Evolutionary conservation across 2,888 invertebrate genomes (phyloP), one percentile per base, ranked within the genome.

Genomic region (Drosophila subsilvestris): DNA sequence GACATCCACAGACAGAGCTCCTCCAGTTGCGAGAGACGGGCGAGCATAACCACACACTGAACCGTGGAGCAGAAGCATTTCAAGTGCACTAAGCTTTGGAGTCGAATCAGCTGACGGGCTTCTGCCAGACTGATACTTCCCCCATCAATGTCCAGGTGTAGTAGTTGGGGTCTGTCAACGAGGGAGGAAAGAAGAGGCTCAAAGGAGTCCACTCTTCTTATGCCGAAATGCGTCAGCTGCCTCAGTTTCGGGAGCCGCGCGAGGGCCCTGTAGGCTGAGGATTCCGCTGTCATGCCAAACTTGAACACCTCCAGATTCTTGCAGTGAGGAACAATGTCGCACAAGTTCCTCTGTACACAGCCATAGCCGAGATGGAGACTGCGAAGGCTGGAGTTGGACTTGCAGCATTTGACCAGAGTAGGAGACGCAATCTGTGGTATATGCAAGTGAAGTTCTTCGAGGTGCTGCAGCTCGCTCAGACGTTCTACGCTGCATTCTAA

Each of bases 1-100:
- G 74, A 60, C 80, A 86, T 83, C 86, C 86, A 88, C 12, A 88
- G 17, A 14, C 55, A 62, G 2, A 88, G 74, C 53, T 66, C 49
- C 25, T 69, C 65, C 10, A 88, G 62, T 17, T 72, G 55, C 0
- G n/a, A 12, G 0, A 83, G 66, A 14, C 54, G 45, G 1, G 69
- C 50, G 29, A 83, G 27, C 63, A 63, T 54, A 51, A 60, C 67
- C 55, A 88, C 71, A 17, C 69, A 59, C 7, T 83, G 78, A 1
- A 59, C 29, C n/a, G 66, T 62, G 22, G 60, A 56, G 49, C 58
- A 80, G 22, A 80, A 88, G 53, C 88, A 83, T 60, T 86, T 83
- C 10, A 88, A 48, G 7, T 72, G 56, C 29, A 45, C 56, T 37
- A 83, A 44, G 9, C 54, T 66, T 6, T 42, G 53, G 20, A 78